Conservation (phyloP, 2,113 vertebrate genomes). For the Orientallactaga bullata region DNA sequence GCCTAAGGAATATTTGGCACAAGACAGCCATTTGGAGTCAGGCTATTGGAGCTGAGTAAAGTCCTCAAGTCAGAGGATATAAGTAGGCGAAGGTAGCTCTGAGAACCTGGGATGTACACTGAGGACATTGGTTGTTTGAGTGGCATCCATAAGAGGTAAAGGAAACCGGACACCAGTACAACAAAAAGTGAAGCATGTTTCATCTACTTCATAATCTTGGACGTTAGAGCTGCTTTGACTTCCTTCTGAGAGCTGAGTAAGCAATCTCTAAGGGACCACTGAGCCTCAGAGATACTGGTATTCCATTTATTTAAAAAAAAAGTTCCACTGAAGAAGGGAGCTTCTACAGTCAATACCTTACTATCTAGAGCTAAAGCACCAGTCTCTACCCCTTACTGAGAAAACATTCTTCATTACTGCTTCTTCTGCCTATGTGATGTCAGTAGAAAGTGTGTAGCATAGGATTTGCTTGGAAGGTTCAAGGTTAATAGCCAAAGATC, state of each 20-base stretch:
- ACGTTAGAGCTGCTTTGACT: background rate
- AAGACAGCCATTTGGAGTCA: background rate
- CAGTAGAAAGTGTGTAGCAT: background rate
- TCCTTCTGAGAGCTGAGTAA: background rate
- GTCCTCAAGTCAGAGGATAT: background rate
- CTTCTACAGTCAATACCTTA: background rate
- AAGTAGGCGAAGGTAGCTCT: background rate
- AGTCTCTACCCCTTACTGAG: background rate
- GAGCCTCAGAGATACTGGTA: background rate
- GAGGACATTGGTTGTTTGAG: background rate
- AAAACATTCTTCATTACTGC: background rate
- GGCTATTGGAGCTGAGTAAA: background rate
- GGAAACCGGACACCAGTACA: background rate
- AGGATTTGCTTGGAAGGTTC: background rate
- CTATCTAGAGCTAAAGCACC: background rate
- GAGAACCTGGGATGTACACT: background rate
- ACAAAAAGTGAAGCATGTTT: background rate
- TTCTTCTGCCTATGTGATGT: background rate
- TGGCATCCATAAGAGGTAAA: background rate
- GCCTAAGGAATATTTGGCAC: background rate
- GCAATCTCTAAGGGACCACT: background rate
- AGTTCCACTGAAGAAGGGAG: background rate
- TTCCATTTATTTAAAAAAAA: background rate
- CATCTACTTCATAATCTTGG: slow-evolving; percentile 2
- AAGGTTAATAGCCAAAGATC: background rate